Evolutionary conservation across 2,888 invertebrate species (phyloP).

Genomic region (Rhamphomyia laevipes): DNA sequence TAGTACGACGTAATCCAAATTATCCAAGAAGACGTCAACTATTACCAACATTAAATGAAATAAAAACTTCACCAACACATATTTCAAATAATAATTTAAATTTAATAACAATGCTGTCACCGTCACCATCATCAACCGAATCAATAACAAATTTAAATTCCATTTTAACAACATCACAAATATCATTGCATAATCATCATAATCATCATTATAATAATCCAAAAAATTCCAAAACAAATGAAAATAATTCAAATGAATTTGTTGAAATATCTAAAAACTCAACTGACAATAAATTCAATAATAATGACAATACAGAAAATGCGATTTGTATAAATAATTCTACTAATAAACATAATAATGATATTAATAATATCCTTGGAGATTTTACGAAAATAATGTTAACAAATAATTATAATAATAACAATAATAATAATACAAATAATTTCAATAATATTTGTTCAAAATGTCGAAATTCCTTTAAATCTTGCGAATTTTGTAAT

Average conservation of each 20-base stretch:
- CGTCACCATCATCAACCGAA: neutral
- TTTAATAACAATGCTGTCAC: neutral
- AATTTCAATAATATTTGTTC: conserved; percentile 17
- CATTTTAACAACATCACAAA: neutral
- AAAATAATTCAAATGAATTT: neutral
- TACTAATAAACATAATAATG: neutral
- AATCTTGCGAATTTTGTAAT: conserved; percentile 31
- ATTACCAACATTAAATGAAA: conserved; percentile 18
- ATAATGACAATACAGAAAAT: neutral
- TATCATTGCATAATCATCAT: too few species aligned
- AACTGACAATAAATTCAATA: neutral
- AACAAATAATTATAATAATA: neutral
- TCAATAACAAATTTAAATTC: neutral
- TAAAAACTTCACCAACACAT: neutral
- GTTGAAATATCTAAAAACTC: neutral
- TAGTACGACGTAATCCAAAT: conserved; percentile 70
- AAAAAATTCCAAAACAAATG: neutral
- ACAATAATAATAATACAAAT: neutral
- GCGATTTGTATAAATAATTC: neutral
- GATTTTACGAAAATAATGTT: too few species aligned
- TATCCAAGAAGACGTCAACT: conserved; percentile 43
- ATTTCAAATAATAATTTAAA: neutral
- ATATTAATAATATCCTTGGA: neutral
- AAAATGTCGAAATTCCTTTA: conserved; percentile 27
- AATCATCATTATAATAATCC: too few species aligned